Evolutionary conservation across 2,113 vertebrate genomes (phyloP), one percentile per base, ranked within the genome.

Genomic region (Cyprinodon tularosa): DNA sequence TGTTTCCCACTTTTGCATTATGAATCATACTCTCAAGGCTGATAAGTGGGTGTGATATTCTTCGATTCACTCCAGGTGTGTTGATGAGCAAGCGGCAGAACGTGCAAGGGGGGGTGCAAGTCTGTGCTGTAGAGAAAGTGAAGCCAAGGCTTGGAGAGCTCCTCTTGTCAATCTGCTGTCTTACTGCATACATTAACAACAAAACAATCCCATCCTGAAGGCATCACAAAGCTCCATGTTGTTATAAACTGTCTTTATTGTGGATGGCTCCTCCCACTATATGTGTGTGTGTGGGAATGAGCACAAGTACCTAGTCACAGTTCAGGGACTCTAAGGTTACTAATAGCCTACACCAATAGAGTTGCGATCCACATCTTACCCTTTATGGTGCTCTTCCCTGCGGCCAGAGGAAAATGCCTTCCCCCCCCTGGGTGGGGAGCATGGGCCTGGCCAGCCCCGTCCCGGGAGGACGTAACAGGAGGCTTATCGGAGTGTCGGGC

Each of bases 281-380:
- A 47, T 84, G 66, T 38, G 85, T 82, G 81, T 87, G 91, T 93
- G 90, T 95, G 94, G 92, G 94, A 95, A 95, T 92, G 89, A 78
- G 94, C 87, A 89, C 93, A 92, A 93, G 85, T 92, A 90, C 89
- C 87, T 85, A 94, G 91, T 94, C 93, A 93, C 92, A 95, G 93
- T 93, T 94, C 93, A 91, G 92, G 78, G 84, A 85, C 91, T 94
- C 93, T 95, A 93, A 90, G 85, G 91, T 95, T 94, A 94, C 94
- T 94, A 94, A 94, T 94, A 94, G 93, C 91, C 87, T 88, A 86
- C 88, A 90, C 92, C 92, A 88, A 91, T 91, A 88, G 92, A 89
- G 89, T 87, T 82, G 88, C 90, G 87, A 92, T 91, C 86, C 82
- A 90, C 88, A 81, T 87, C 85, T 87, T 90, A 82, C 87, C 86